A percentile compares a stretch with the other conserved stretches of the same genome.
Conservation (phyloP, 2,888 invertebrate genomes). For the Eupithecia dodoneata region DNA sequence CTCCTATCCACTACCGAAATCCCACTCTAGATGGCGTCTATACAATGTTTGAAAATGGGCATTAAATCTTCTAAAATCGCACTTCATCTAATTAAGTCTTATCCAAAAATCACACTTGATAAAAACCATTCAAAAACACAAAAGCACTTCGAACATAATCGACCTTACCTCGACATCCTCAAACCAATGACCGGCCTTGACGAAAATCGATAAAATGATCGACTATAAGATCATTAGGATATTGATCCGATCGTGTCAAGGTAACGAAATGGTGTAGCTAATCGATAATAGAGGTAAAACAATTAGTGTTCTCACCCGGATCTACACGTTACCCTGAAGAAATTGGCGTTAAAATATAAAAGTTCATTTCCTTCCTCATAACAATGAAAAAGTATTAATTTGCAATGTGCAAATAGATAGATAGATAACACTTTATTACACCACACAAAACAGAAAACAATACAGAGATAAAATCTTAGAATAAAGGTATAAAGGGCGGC, state of each 20-base stretch:
- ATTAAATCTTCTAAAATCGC: no score
- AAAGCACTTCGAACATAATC: background rate
- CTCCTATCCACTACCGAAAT: no score
- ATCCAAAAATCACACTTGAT: background rate
- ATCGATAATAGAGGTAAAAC: background rate
- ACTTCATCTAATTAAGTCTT: background rate
- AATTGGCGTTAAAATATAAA: constrained; percentile 2
- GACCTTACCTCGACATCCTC: constrained; percentile 2
- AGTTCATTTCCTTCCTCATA: background rate
- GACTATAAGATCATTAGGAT: background rate
- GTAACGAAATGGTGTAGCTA: background rate
- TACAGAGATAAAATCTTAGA: no score
- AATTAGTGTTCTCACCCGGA: background rate
- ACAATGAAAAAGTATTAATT: background rate
- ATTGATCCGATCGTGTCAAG: background rate
- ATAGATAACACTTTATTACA: no score
- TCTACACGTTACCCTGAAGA: background rate
- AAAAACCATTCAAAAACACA: background rate
- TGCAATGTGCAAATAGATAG: background rate
- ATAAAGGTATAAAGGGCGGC: no score
- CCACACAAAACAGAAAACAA: no score
- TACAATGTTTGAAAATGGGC: no score
- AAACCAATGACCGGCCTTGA: constrained; percentile 3
- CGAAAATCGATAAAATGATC: background rate
- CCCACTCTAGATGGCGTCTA: no score